Percentiles rank a stretch among this genome's conserved stretches.
phyloP scores from a whole-genome alignment of 2,888 invertebrate genomes.

The Falcaria lacertinaria region DNA sequence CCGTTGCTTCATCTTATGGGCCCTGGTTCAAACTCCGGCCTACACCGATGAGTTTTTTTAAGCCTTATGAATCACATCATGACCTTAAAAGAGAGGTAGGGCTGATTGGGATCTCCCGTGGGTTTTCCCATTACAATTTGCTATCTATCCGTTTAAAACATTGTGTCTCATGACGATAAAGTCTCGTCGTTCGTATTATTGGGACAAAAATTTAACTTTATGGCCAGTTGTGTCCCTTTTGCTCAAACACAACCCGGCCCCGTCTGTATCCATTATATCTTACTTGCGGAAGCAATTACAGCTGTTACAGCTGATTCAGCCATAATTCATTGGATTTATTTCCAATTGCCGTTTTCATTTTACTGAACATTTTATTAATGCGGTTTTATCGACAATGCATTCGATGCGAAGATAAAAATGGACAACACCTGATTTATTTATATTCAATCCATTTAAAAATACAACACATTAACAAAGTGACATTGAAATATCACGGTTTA shows the following conservation, averaged over 20 bases:
- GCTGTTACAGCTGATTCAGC: conserved; percentile 23
- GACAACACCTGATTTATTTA: background rate
- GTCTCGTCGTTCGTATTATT: background rate
- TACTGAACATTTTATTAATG: conserved; percentile 12
- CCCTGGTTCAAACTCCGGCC: too few species aligned
- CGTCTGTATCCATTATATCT: conserved; percentile 22
- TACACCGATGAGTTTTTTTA: too few species aligned
- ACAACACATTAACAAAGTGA: too few species aligned
- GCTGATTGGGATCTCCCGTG: too few species aligned
- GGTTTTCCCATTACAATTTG: too few species aligned
- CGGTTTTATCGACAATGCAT: conserved; percentile 6
- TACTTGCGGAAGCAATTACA: conserved; percentile 43
- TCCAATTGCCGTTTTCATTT: conserved; percentile 7
- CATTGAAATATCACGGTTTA: too few species aligned
- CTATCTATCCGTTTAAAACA: too few species aligned
- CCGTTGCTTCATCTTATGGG: too few species aligned
- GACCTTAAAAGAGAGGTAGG: too few species aligned
- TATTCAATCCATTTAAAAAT: background rate
- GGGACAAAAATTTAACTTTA: background rate
- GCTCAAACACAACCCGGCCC: background rate
- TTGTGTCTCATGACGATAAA: too few species aligned
- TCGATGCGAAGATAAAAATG: background rate
- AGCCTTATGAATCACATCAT: too few species aligned
- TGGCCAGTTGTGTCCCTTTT: background rate
- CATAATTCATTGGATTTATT: conserved; percentile 33